Conservation (phyloP, 2,113 vertebrate genomes). For the Chamaetylas fuelleborni region DNA sequence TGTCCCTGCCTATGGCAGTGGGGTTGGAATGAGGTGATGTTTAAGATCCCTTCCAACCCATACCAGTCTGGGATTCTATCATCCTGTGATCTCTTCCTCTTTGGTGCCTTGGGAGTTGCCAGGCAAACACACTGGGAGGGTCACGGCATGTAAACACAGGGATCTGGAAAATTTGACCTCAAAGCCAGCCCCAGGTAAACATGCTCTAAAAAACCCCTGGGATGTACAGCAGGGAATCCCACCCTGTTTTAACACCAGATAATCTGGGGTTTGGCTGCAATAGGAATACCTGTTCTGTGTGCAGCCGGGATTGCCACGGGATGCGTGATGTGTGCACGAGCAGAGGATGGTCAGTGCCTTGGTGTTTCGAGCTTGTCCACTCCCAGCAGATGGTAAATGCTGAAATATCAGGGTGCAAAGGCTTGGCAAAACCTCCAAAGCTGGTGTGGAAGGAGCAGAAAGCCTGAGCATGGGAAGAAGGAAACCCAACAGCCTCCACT, state of each 20-base stretch:
- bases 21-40: not conserved
- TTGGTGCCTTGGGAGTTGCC: not conserved
- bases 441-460: not conserved
- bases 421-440: not conserved
- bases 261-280: not conserved
- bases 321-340: accelerated
- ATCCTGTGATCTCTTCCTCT: not conserved
- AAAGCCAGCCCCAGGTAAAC: not conserved
- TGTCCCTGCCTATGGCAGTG: not conserved
- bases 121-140: not conserved
- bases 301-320: not conserved
- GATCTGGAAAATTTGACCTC: not conserved
- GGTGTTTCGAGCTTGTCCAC: not conserved
- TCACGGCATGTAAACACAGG: accelerated
- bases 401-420: not conserved
- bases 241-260: not conserved
- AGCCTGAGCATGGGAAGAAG: not conserved
- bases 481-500: not conserved
- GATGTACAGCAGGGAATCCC: not conserved
- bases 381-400: not conserved
- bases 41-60: not conserved
- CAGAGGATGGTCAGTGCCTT: not conserved
- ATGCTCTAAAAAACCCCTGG: not conserved
- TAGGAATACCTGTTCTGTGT: not conserved
- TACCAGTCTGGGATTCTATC: not conserved